Percentiles rank a stretch among this genome's conserved stretches.
phyloP scores from a whole-genome alignment of 2,113 vertebrate genomes.

The Regulus satrapa region DNA sequence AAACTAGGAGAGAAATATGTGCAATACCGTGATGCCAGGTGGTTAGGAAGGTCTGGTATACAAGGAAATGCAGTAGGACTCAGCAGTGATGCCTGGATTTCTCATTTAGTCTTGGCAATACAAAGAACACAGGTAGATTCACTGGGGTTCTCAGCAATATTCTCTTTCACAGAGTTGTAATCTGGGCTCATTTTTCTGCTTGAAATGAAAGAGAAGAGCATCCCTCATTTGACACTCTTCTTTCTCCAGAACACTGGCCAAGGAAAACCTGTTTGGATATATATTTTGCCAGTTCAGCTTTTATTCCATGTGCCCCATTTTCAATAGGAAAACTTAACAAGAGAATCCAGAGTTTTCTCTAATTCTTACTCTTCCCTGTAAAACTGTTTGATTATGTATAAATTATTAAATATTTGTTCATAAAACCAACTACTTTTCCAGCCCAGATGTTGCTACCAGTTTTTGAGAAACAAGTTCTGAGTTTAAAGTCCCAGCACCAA shows the following conservation, averaged over 20 bases:
- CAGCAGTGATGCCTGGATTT: neutral
- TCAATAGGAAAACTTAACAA: neutral
- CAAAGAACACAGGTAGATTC: neutral
- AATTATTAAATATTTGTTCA: neutral
- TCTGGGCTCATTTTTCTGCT: neutral
- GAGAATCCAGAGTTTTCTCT: neutral
- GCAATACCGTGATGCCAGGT: neutral
- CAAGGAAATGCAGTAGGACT: neutral
- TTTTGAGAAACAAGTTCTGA: neutral
- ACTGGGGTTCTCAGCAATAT: neutral
- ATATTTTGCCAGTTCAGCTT: neutral
- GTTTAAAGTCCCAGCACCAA: neutral
- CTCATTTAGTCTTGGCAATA: neutral
- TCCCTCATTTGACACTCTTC: neutral
- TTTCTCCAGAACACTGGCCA: neutral
- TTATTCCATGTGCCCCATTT: neutral
- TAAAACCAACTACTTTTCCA: neutral
- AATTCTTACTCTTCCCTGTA: neutral
- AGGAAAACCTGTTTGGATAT: neutral
- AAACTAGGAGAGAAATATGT: neutral
- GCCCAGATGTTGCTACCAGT: neutral
- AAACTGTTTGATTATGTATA: neutral
- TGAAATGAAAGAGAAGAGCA: neutral
- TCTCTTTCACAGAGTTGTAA: neutral
- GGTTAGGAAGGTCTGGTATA: neutral